Conservation (phyloP, 2,113 vertebrate species). For the Rynchops niger region DNA sequence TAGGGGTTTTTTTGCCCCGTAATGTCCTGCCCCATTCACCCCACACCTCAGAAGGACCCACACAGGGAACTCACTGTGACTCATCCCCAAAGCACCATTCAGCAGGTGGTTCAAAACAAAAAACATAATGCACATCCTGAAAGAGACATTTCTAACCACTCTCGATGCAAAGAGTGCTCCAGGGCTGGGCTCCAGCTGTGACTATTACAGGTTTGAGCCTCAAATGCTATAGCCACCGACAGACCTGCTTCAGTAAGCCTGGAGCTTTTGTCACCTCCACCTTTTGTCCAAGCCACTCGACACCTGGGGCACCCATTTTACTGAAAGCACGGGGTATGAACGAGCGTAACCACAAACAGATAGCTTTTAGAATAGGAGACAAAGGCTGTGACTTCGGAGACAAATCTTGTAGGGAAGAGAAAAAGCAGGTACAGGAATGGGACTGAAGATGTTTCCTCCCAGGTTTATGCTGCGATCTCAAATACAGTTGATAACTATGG, state of each 20-base stretch:
- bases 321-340: not conserved
- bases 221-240: not conserved
- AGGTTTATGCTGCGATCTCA: not conserved
- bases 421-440: not conserved
- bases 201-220: not conserved
- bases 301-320: accelerated
- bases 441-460: not conserved
- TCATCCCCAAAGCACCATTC: not conserved
- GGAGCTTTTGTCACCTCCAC: not conserved
- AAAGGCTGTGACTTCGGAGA: not conserved
- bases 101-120: not conserved
- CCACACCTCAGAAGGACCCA: not conserved
- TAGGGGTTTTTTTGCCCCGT: not conserved
- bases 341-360: not conserved
- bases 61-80: not conserved
- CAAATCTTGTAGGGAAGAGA: not conserved
- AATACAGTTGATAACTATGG: not conserved
- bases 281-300: not conserved
- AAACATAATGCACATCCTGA: not conserved
- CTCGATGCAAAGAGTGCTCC: not conserved
- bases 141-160: not conserved
- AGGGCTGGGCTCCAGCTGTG: not conserved
- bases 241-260: not conserved
- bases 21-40: not conserved
- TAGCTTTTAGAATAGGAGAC: not conserved